A percentile compares a stretch with the other conserved stretches of the same genome.
Evolutionary conservation across 2,113 vertebrate genomes (phyloP).

Genomic region (Sinocyclocheilus rhinocerous): DNA sequence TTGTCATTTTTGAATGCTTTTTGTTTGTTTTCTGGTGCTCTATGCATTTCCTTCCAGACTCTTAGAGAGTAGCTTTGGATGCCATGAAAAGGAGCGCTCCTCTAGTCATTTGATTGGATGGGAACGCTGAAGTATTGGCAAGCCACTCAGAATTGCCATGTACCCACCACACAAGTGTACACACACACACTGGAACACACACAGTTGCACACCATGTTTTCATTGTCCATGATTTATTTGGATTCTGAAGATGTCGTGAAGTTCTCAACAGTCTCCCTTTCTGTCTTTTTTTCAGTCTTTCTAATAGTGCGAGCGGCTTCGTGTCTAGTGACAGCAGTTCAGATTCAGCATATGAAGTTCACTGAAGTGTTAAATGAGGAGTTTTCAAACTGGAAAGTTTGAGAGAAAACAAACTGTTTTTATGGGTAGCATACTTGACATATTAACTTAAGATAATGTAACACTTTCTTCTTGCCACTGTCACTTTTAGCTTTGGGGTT

Average conservation of each 20-base stretch:
- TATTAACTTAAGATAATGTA: background rate
- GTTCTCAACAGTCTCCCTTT: conserved; percentile 19
- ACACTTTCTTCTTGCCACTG: background rate
- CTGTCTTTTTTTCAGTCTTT: conserved; percentile 14
- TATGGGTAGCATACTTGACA: background rate
- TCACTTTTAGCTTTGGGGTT: background rate
- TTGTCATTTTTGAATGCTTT: conserved; percentile 24
- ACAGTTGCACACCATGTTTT: conserved; percentile 21
- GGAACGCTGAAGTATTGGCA: conserved; percentile 29
- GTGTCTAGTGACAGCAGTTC: background rate
- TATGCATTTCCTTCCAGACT: background rate
- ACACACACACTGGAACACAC: conserved; percentile 13
- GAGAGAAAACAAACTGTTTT: background rate
- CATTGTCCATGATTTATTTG: conserved; percentile 12
- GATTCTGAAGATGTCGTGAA: conserved; percentile 13
- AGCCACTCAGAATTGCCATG: background rate
- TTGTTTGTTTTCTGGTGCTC: conserved; percentile 31
- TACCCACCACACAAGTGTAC: background rate
- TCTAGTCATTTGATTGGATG: conserved; percentile 39
- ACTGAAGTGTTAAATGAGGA: background rate
- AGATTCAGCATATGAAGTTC: background rate
- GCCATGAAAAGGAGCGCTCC: conserved; percentile 16
- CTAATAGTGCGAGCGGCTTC: background rate
- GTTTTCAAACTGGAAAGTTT: background rate
- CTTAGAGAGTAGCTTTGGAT: conserved; percentile 27